These are phyloP conservation scores for Kryptopterus vitreolus DNA, from an alignment of 2,797 vertebrate genomes.

Conservation along the genomic window DNA sequence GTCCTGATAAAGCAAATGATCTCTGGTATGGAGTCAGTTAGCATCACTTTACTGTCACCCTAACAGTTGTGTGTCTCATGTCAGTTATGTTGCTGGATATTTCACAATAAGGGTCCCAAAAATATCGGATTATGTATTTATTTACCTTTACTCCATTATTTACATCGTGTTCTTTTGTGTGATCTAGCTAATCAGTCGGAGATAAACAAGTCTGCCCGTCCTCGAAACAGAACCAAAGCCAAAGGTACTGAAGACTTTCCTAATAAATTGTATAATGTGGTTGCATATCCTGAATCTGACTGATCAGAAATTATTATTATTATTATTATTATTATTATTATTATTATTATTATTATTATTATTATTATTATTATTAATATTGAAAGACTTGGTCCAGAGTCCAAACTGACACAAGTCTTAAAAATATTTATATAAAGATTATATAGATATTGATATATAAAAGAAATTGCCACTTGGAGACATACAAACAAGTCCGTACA, in stretches of 20 bases:
- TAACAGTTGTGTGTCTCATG: not conserved
- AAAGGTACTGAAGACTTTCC: slow-evolving; percentile 10
- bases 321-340: too few species aligned
- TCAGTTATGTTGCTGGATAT: not conserved
- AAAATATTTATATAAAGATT: too few species aligned
- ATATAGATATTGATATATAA: too few species aligned
- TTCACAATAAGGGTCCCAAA: not conserved
- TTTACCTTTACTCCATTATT: not conserved
- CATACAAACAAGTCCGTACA: not conserved
- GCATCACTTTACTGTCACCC: not conserved
- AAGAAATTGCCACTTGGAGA: too few species aligned
- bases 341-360: too few species aligned
- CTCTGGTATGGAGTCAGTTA: not conserved
- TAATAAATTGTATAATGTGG: not conserved
- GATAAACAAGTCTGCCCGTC: slow-evolving; percentile 12
- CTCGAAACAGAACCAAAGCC: slow-evolving; percentile 43
- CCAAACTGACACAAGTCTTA: too few species aligned
- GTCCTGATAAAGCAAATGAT: not conserved
- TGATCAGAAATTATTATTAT: not conserved
- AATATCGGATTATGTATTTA: not conserved
- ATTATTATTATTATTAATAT: too few species aligned
- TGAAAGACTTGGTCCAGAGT: too few species aligned
- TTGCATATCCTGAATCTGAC: not conserved
- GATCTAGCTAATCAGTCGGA: slow-evolving; percentile 57
- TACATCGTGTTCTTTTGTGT: slow-evolving; percentile 21